Conservation (phyloP, 2,888 invertebrate genomes). For the Dolomedes plantarius region DNA sequence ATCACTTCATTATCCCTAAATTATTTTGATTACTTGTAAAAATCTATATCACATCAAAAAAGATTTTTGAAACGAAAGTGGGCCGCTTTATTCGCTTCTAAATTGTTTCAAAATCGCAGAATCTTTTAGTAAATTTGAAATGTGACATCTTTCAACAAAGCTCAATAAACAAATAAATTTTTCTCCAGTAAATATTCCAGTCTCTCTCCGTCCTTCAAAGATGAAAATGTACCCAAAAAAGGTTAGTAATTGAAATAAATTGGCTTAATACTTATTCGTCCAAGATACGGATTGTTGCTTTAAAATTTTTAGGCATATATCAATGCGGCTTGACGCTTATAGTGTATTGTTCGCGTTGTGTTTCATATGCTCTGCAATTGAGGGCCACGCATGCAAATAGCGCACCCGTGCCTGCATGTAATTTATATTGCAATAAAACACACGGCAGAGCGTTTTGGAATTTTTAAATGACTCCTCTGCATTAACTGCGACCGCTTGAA, state of each 20-base stretch:
- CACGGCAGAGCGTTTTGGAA: slow-evolving; percentile 62
- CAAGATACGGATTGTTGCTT: slow-evolving; percentile 55
- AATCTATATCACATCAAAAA: too few species aligned
- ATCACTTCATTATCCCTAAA: too few species aligned
- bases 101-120: too few species aligned
- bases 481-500: neutral
- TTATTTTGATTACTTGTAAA: too few species aligned
- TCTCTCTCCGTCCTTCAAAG: neutral
- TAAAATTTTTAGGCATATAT: slow-evolving; percentile 67
- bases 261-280: slow-evolving; percentile 20
- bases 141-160: too few species aligned
- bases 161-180: too few species aligned
- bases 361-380: slow-evolving; percentile 1
- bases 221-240: neutral
- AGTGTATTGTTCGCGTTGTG: slow-evolving; percentile 50
- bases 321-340: slow-evolving; percentile 57
- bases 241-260: slow-evolving; percentile 63
- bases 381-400: slow-evolving; percentile 47
- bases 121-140: too few species aligned
- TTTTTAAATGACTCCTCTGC: slow-evolving; percentile 45
- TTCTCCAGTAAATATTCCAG: too few species aligned
- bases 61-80: too few species aligned
- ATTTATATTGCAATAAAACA: slow-evolving; percentile 67
- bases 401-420: slow-evolving; percentile 38
- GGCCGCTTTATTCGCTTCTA: too few species aligned